Evolutionary conservation across 2,888 invertebrate species (phyloP), one percentile per base, ranked within the genome.

Genomic region (Andrena praecox): DNA sequence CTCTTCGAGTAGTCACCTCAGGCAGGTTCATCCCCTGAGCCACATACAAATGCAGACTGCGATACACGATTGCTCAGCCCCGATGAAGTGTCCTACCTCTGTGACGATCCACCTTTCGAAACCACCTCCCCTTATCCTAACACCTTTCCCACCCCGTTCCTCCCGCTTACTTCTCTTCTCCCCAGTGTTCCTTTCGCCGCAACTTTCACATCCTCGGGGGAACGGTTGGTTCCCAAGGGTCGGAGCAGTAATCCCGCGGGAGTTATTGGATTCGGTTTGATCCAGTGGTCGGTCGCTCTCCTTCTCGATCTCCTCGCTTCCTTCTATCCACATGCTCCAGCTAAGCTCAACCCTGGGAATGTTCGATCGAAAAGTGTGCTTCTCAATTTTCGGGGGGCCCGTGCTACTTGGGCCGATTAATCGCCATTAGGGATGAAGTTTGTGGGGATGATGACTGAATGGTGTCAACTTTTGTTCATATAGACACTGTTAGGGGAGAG

Each of bases 211-310:
- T 80, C 78, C 68, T 77, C 73, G 59, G 66, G 56, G 77, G 82
- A 88, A 84, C 89, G 88, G 88, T 90, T 85, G 87, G 85, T 79
- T 87, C 85, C 85, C 88, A 68, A 69, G 87, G 87, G 86, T 85
- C 86, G 79, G 86, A 88, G 85, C 89, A 89, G 91, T 92, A 93
- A 93, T 92, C 92, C 91, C 88, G 73, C 85, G 86, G 90, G 91
- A 92, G 90, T 93, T 93, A 93, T 91, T 92, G 91, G 92, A 91
- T 92, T 91, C 90, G 88, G 90, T 92, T 91, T 90, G 91, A 93
- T 91, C 91, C 91, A 90, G 87, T 90, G 88, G 87, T 88, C 89
- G 89, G 78, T 77, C 84, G 56, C 67, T 54, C 71, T 62, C 35
- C 67, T 60, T 54, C 54, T 64, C 76, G 76, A 67, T 62, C 72